A percentile compares a stretch with the other conserved stretches of the same genome.
These are phyloP conservation scores for Agonopterix subpropinquella DNA, from an alignment of 2,888 invertebrate species.

Conservation along the genomic window DNA sequence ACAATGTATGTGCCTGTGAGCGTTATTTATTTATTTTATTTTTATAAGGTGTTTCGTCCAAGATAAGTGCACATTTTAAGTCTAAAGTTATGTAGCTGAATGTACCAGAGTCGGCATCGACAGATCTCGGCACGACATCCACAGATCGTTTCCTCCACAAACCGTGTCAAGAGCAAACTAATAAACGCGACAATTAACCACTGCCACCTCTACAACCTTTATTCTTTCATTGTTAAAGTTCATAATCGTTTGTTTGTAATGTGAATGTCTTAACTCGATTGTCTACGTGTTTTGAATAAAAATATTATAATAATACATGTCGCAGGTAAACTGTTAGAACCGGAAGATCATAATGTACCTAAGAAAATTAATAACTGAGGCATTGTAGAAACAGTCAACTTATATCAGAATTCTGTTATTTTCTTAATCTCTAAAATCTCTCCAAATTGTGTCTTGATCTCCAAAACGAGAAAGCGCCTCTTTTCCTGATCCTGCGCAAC, in stretches of 20 bases:
- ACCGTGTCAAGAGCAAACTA: constrained; percentile 56
- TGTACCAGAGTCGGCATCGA: constrained; percentile 18
- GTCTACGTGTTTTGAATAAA: constrained; percentile 40
- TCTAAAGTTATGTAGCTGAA: not conserved
- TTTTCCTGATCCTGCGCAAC: too few relatives aligned
- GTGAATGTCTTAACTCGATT: constrained; percentile 6
- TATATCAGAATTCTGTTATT: too few relatives aligned
- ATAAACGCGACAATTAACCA: constrained; percentile 7
- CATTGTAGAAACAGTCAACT: too few relatives aligned
- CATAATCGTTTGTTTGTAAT: constrained; percentile 14
- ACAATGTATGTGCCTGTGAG: too few relatives aligned
- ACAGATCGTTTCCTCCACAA: constrained; percentile 48
- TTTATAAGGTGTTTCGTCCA: too few relatives aligned
- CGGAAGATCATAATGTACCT: too few relatives aligned
- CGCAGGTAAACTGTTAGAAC: too few relatives aligned
- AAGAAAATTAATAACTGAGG: too few relatives aligned
- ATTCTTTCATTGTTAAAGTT: constrained; percentile 15
- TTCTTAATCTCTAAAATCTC: too few relatives aligned
- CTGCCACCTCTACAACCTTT: constrained; percentile 10
- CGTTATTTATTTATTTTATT: too few relatives aligned
- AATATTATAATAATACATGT: constrained; percentile 19
- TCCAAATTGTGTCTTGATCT: too few relatives aligned
- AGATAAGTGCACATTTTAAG: not conserved
- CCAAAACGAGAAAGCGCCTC: too few relatives aligned
- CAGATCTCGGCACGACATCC: constrained; percentile 33